A percentile compares a stretch with the other conserved stretches of the same genome.
These are phyloP conservation scores for Tribolium castaneum DNA, from an alignment of 1,140 invertebrate genomes.

Conservation along the genomic window DNA sequence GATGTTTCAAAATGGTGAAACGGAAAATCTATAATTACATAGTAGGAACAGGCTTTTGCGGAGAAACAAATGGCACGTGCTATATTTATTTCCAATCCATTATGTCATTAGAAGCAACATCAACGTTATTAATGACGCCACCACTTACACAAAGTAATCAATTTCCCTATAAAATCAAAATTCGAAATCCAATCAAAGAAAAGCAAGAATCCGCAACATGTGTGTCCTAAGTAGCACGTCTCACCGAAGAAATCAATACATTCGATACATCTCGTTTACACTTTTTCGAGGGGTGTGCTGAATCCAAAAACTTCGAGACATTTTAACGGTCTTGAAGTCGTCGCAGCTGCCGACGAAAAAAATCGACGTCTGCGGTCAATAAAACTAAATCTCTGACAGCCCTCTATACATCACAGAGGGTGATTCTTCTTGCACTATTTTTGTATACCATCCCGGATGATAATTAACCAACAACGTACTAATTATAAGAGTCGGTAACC, in stretches of 20 bases:
- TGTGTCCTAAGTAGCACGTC: constrained; percentile 1
- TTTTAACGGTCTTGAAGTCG: constrained; percentile 56
- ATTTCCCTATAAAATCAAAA: neutral
- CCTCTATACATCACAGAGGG: constrained; percentile 56
- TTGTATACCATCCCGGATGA: constrained; percentile 28
- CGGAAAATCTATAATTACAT: constrained; percentile 32
- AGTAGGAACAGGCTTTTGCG: constrained; percentile 19
- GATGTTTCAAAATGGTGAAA: constrained; percentile 13
- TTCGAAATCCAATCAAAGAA: neutral
- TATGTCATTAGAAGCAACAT: constrained; percentile 13
- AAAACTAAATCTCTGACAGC: constrained; percentile 62
- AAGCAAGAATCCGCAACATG: too few species aligned
- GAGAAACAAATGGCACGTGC: constrained; percentile 33
- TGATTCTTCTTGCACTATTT: constrained; percentile 47
- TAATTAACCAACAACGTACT: constrained; percentile 10
- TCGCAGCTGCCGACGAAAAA: constrained; percentile 56
- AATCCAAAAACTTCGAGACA: constrained; percentile 50
- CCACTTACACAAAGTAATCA: neutral
- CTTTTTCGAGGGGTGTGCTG: constrained; percentile 50
- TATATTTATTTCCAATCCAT: constrained; percentile 33
- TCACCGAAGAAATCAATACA: constrained; percentile 47
- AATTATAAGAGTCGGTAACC: neutral
- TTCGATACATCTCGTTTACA: constrained; percentile 56
- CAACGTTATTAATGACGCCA: neutral
- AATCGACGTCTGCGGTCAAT: constrained; percentile 62